Base-by-base conservation (phyloP, 2,888 invertebrate genomes). In the Drosophila meridionalis region DNA sequence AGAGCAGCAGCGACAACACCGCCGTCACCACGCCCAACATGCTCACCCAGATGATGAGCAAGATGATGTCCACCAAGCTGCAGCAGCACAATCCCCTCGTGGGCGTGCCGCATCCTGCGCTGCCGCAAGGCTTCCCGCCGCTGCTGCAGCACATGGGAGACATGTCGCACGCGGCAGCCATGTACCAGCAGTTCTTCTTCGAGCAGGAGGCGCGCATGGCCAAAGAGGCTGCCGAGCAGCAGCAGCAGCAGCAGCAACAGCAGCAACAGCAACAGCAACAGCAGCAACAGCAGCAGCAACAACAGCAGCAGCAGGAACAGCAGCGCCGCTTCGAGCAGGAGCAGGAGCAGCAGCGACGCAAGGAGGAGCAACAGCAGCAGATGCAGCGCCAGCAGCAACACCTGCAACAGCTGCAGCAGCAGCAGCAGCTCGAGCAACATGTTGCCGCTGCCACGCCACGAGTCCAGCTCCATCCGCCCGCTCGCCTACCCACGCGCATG, bases 181-280 rank as follows among this genome's bases (percentile, higher is more conserved):
- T 97, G 96, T 96, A 97, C 80, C 96, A 97, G 89, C 96, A 97
- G 90, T 94, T 97, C 87, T 95, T 97, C 90, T 94, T 96, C 93
- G 97, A 97, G 92, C 96, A 97, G 92, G 97, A 97, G 92, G 96
- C 96, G 30, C 94, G 96, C 76, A 94, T 96, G 93, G 96, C 95
- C 30, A 95, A 95, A 83, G 94, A 96, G 93, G 94, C 95, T 55
- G 94, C 94, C 69, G 95, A 94, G 69, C 95, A 94, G 75, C 94
- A 94, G 76, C 94, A 94, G 81, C 93, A 95, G 43, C 95, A 94
- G 50, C 94, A 94, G 55, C 93, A 93, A 38, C 93, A 93, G 7
- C 93, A 94, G 61, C 94, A 94, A 69, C 94, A 94, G 68, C 94
- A 94, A 76, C 93, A 95, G 48, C 95, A 94, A 55, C 94, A 94